phyloP scores from a whole-genome alignment of 23 tunicate species.

The Trididemnum clinides region DNA sequence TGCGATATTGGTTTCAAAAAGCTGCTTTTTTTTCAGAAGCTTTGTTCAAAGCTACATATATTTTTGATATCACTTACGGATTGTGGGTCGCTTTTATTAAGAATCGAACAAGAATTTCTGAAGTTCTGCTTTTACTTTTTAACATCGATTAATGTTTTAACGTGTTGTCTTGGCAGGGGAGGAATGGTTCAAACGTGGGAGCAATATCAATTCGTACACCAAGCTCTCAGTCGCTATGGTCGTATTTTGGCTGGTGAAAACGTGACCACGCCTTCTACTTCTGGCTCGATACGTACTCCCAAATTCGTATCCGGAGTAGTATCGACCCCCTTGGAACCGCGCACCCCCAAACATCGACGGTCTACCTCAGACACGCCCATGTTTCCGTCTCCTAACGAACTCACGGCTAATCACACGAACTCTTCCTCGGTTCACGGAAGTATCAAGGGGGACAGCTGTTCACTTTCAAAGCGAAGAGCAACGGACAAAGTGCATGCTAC shows the following conservation, averaged over 20 bases:
- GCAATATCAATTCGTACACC: conserved; percentile 93
- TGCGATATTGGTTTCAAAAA: no score
- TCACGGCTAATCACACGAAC: neutral
- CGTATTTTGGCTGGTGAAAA: conserved; percentile 86
- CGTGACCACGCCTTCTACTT: conserved; percentile 85
- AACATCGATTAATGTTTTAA: no score
- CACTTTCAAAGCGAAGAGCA: neutral
- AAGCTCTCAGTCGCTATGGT: conserved; percentile 83
- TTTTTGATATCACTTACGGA: no score
- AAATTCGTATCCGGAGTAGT: neutral
- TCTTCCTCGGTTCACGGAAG: neutral
- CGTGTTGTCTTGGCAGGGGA: conserved; percentile 80
- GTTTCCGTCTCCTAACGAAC: conserved; percentile 62
- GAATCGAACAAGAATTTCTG: no score
- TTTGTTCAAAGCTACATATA: no score
- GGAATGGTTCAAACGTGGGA: conserved; percentile 97
- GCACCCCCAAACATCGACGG: conserved; percentile 58
- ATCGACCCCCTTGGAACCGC: neutral
- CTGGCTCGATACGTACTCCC: conserved; percentile 76
- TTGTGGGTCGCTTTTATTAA: no score
- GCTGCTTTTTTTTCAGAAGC: no score
- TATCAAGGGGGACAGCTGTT: neutral
- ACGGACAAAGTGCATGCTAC: neutral
- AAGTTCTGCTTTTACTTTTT: no score
- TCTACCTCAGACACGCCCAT: conserved; percentile 44